Evolutionary conservation across 1,140 invertebrate genomes (phyloP).

Genomic region (Monomorium pharaonis): DNA sequence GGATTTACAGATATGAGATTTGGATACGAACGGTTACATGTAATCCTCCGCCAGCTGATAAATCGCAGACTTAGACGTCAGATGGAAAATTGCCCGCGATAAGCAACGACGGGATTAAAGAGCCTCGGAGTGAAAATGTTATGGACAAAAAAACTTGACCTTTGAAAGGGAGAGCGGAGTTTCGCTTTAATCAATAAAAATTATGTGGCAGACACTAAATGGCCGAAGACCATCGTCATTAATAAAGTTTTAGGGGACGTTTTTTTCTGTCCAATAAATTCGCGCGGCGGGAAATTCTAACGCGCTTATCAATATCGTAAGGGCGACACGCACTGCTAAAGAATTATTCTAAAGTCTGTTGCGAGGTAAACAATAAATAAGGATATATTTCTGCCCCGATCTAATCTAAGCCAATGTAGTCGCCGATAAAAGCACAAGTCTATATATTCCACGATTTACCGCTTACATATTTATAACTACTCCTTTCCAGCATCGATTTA

Average conservation of each 20-base stretch:
- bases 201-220: background rate
- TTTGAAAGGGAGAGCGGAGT: background rate
- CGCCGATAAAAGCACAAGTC: slow-evolving; percentile 17
- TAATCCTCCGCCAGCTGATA: slow-evolving; percentile 6
- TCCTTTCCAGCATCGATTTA: slow-evolving; percentile 36
- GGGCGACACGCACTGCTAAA: background rate
- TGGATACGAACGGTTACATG: slow-evolving; percentile 8
- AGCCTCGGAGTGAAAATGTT: background rate
- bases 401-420: slow-evolving; percentile 29
- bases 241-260: background rate
- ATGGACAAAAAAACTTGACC: slow-evolving; percentile 8
- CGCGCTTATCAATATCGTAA: background rate
- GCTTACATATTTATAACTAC: slow-evolving; percentile 51
- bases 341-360: background rate
- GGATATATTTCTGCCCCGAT: slow-evolving; percentile 14
- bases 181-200: slow-evolving; percentile 27
- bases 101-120: slow-evolving; percentile 19
- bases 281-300: background rate
- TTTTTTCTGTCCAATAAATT: background rate
- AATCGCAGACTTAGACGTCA: slow-evolving; percentile 20
- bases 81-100: slow-evolving; percentile 33
- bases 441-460: slow-evolving; percentile 25
- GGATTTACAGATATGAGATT: slow-evolving; percentile 14
- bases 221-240: background rate
- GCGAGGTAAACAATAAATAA: slow-evolving; percentile 12